Evolutionary conservation across 2,888 invertebrate genomes (phyloP), one percentile per base, ranked within the genome.

Genomic region (Epsilonema sp.): DNA sequence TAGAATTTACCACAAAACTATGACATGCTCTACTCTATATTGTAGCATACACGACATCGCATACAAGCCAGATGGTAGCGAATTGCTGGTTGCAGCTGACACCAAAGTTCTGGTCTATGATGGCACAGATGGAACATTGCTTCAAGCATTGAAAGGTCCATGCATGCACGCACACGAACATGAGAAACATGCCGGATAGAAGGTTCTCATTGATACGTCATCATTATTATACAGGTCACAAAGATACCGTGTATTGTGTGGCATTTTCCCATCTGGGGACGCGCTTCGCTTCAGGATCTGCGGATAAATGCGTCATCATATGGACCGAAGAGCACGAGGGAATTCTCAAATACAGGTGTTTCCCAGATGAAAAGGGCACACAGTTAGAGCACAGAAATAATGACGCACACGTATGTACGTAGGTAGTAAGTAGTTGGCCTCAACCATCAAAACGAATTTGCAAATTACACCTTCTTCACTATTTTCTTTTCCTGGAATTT

Each of bases 321-420:
- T 97, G 94, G 94, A 87, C 85, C 1, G 80, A 80, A 26, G 86
- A 87, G 69, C 75, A 94, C 59, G 90, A 92, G 71, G 92, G 90
- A 22, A 76, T 90, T 53, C 71, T 94, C 2, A 92, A 92, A 73
- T 97, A 90, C 69, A 80, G 82, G 85, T 87, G n/a, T n/a, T n/a
- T n/a, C n/a, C n/a, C n/a, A n/a, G n/a, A n/a, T n/a, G n/a, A n/a
- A n/a, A n/a, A n/a, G n/a, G n/a, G n/a, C n/a, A n/a, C n/a, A n/a
- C n/a, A n/a, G n/a, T n/a, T n/a, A n/a, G n/a, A n/a, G n/a, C n/a
- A n/a, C n/a, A n/a, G n/a, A n/a, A n/a, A n/a, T n/a, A n/a, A n/a
- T n/a, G n/a, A n/a, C n/a, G n/a, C n/a, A n/a, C n/a, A n/a, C n/a
- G n/a, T n/a, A n/a, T n/a, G n/a, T n/a, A n/a, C n/a, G n/a, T n/a